Conservation (phyloP, 1,140 invertebrate genomes). For the Glomeris maerens region DNA sequence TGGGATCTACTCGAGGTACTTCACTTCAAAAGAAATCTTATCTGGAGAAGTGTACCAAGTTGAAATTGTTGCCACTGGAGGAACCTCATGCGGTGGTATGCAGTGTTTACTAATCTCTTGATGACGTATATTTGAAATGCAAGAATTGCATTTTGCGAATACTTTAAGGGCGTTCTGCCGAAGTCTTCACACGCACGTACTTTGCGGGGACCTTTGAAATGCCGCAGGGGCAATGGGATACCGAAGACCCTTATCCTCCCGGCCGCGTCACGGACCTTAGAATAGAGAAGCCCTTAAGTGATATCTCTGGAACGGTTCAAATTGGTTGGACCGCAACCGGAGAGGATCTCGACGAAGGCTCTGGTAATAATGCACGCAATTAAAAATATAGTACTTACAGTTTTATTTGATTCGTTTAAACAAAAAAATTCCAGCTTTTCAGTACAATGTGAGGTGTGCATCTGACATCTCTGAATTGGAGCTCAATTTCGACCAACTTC, state of each 20-base stretch:
- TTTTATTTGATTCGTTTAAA: too few relatives aligned
- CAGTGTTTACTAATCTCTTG: not conserved
- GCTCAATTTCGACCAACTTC: too few relatives aligned
- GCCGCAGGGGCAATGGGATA: conserved; percentile 6
- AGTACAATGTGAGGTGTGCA: too few relatives aligned
- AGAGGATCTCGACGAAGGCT: conserved; percentile 25
- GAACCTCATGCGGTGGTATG: conserved; percentile 13
- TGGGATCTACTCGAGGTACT: conserved; percentile 48
- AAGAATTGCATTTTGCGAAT: too few relatives aligned
- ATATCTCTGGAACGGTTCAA: conserved; percentile 28
- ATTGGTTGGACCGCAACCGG: conserved; percentile 40
- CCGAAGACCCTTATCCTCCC: conserved; percentile 19
- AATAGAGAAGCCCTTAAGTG: conserved; percentile 24
- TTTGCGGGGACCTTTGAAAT: conserved; percentile 1
- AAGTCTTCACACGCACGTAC: conserved; percentile 12
- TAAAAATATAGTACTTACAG: too few relatives aligned
- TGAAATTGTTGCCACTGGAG: conserved; percentile 15
- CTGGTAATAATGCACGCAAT: too few relatives aligned
- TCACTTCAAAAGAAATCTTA: conserved; percentile 30
- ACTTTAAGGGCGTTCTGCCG: conserved; percentile 5
- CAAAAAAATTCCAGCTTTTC: too few relatives aligned
- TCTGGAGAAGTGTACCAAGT: conserved; percentile 35
- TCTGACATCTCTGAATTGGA: too few relatives aligned
- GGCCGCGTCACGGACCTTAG: conserved; percentile 19
- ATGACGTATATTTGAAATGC: too few relatives aligned